Base-by-base conservation (phyloP, 2,113 vertebrate species). In the Chauna torquata region DNA sequence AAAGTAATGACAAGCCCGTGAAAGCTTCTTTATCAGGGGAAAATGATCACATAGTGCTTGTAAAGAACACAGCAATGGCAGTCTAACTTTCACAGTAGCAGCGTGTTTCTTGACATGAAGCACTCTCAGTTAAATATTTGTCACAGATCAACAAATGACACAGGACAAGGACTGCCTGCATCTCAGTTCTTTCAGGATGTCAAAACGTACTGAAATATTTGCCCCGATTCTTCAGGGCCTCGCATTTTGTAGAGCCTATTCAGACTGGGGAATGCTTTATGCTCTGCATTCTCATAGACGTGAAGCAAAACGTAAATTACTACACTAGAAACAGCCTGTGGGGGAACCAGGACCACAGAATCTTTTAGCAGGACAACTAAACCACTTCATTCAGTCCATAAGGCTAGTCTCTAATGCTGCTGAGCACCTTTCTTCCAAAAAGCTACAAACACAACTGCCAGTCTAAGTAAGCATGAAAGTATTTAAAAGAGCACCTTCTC, bases 401-500 rank as follows among this genome's bases (percentile, higher is more conserved):
- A 94, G 14, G n/a, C 54, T 34, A 45, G 32, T 44, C 15, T 55
- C 68, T 59, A 47, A 57, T 11, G 62, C 45, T 58, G 24, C 61
- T 3, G 25, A 77, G 16, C 32, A 55, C 36, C 30, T 47, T 58
- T 62, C 66, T 59, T 81, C 70, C 68, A 68, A 59, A 93, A 79
- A 61, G 9, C 68, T 80, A 61, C 28, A 81, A 59, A 58, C 9
- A 55, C 19, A 84, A 34, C 23, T 92, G n/a, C 36, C 49, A 77
- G 59, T 12, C 38, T 82, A 91, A 57, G 40, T 28, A 82, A 94
- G 7, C 15, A 22, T 6, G 7, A n/a, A 88, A 80, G 4, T 45
- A 94, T 15, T 80, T 55, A 55, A 86, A 88, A 68, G 44, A 92
- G 79, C 96, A 99, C 99, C 99, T 99, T 99, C 99, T 97, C 99